Percentiles rank a stretch among this genome's conserved stretches.
These are phyloP conservation scores for Thinocorus orbignyianus DNA, from an alignment of 2,113 vertebrate species.

Conservation along the genomic window DNA sequence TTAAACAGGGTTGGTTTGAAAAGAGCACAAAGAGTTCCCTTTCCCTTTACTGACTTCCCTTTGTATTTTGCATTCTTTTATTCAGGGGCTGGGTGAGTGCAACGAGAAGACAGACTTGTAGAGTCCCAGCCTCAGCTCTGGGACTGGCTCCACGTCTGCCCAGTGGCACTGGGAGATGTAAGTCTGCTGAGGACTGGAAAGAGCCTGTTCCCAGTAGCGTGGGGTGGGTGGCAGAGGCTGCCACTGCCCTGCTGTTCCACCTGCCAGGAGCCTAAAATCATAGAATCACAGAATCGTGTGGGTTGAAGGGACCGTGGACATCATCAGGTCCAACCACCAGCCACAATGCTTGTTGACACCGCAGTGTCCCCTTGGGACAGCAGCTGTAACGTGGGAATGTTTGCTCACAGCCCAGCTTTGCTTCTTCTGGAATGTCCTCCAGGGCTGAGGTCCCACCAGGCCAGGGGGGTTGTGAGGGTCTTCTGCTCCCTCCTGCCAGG, in stretches of 20 bases:
- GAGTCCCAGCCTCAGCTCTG: not conserved
- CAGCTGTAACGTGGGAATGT: not conserved
- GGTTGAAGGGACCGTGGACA: not conserved
- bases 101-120: not conserved
- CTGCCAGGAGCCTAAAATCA: not conserved
- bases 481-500: not conserved
- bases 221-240: not conserved
- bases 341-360: too few relatives aligned
- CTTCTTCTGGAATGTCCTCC: not conserved
- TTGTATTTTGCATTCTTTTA: not conserved
- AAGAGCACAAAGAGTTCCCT: not conserved
- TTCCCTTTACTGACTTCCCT: not conserved
- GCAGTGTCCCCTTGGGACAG: fast-evolving
- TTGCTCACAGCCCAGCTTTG: not conserved
- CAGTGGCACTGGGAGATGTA: fast-evolving
- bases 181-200: not conserved
- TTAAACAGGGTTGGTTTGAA: not conserved
- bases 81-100: not conserved
- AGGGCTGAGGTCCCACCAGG: not conserved
- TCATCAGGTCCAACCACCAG: not conserved
- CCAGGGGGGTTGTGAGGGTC: not conserved
- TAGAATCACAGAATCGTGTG: not conserved
- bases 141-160: not conserved
- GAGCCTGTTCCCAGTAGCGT: not conserved
- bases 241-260: not conserved